phyloP scores from a whole-genome alignment of 2,888 invertebrate species.

The Seira ritae region DNA sequence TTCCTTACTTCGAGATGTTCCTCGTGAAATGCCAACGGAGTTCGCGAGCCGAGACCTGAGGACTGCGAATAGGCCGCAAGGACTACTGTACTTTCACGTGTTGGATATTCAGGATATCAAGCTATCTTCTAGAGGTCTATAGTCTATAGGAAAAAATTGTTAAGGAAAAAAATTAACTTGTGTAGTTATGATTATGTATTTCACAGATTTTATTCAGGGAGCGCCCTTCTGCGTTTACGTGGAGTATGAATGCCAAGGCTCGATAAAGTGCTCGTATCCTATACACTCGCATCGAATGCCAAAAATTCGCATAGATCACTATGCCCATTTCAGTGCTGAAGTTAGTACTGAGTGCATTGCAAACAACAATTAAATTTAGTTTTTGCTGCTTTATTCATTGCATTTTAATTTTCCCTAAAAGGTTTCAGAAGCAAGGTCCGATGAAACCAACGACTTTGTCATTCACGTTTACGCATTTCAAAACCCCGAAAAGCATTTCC shows the following conservation, averaged over 20 bases:
- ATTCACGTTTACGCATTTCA: slow-evolving; percentile 70
- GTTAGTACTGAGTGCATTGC: no score
- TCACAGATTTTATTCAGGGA: slow-evolving; percentile 49
- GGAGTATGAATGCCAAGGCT: slow-evolving; percentile 62
- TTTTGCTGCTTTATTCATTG: no score
- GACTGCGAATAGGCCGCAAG: slow-evolving; percentile 57
- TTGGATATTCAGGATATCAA: slow-evolving; percentile 58
- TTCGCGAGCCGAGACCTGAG: slow-evolving; percentile 48
- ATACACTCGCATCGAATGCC: slow-evolving; percentile 31
- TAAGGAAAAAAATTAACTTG: background rate
- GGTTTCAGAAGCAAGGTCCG: slow-evolving; percentile 55
- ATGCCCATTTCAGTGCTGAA: slow-evolving; percentile 57
- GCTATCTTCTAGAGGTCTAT: slow-evolving; percentile 48
- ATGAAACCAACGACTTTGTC: slow-evolving; percentile 65
- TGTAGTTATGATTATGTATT: background rate
- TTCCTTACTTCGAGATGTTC: slow-evolving; percentile 24
- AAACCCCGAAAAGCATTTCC: slow-evolving; percentile 64
- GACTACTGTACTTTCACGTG: slow-evolving; percentile 63
- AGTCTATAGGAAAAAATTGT: background rate
- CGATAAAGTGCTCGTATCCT: slow-evolving; percentile 54
- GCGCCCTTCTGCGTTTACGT: slow-evolving; percentile 56
- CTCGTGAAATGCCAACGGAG: slow-evolving; percentile 29
- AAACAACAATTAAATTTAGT: no score
- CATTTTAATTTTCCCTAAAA: background rate
- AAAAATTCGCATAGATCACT: slow-evolving; percentile 64